phyloP scores from a whole-genome alignment of 1,140 invertebrate genomes.

The Hyles vespertilio region DNA sequence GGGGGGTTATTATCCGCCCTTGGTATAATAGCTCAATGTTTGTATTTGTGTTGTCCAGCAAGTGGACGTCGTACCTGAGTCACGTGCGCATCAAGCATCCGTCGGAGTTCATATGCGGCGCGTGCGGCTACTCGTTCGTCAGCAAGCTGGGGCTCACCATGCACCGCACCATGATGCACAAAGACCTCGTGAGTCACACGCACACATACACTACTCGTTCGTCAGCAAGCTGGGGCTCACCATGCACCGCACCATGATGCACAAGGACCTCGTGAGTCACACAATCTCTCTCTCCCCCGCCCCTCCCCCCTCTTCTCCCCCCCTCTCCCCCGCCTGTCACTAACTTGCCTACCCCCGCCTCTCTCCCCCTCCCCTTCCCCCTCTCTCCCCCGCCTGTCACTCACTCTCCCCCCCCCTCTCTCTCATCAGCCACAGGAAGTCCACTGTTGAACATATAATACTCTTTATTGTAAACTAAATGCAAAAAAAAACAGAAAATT shows the following conservation, averaged over 20 bases:
- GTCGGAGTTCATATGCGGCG: slow-evolving; percentile 54
- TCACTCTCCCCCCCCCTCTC: too few relatives aligned
- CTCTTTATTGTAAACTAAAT: too few relatives aligned
- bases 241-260: slow-evolving; percentile 65
- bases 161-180: slow-evolving; percentile 63
- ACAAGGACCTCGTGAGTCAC: slow-evolving; percentile 22
- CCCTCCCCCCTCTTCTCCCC: too few relatives aligned
- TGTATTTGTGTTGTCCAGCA: slow-evolving; percentile 19
- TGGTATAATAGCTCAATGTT: neutral
- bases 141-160: slow-evolving; percentile 54
- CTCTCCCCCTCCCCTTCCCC: too few relatives aligned
- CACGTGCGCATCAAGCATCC: slow-evolving; percentile 63
- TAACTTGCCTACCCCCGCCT: too few relatives aligned
- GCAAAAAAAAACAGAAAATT: too few relatives aligned
- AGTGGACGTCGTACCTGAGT: slow-evolving; percentile 59
- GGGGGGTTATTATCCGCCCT: too few relatives aligned
- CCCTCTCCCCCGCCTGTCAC: too few relatives aligned
- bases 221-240: slow-evolving; percentile 52
- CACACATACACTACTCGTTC: slow-evolving; percentile 47
- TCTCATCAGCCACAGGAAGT: too few relatives aligned
- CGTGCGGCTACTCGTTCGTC: slow-evolving; percentile 62
- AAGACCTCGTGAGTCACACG: slow-evolving; percentile 5
- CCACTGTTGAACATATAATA: too few relatives aligned
- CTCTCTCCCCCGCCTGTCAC: too few relatives aligned
- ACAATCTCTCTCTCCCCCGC: too few relatives aligned